These are phyloP conservation scores for Andrena praecox DNA, from an alignment of 2,888 invertebrate species.

Conservation along the genomic window DNA sequence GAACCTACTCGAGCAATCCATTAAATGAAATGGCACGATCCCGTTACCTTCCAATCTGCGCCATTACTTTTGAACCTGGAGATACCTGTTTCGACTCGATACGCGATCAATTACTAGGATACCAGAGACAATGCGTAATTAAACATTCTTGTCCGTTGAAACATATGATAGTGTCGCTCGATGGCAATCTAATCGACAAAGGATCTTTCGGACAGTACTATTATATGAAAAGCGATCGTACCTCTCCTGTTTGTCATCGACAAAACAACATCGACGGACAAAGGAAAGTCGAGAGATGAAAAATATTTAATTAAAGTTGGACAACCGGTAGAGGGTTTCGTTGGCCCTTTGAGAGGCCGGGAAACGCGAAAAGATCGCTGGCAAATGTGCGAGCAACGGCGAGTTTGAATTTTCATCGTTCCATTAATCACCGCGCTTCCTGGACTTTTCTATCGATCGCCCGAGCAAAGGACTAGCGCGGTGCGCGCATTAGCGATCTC, in stretches of 20 bases:
- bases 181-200: neutral
- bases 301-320: constrained; percentile 27
- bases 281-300: neutral
- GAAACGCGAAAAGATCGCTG: neutral
- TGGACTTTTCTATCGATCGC: constrained; percentile 22
- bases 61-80: too few relatives aligned
- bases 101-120: neutral
- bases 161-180: neutral
- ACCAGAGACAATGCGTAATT: too few relatives aligned
- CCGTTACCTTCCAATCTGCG: too few relatives aligned
- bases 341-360: neutral
- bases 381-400: neutral
- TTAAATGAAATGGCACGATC: too few relatives aligned
- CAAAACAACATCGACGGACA: neutral
- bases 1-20: too few relatives aligned
- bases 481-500: constrained; percentile 4
- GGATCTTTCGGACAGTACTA: neutral
- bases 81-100: neutral
- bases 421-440: constrained; percentile 19
- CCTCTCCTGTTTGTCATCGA: neutral
- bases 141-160: neutral
- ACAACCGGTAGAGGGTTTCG: neutral
- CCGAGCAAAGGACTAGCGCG: neutral
- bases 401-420: constrained; percentile 4
- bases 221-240: neutral